These are phyloP conservation scores for Frankliniella intonsa DNA, from an alignment of 2,888 invertebrate genomes.

Conservation along the genomic window DNA sequence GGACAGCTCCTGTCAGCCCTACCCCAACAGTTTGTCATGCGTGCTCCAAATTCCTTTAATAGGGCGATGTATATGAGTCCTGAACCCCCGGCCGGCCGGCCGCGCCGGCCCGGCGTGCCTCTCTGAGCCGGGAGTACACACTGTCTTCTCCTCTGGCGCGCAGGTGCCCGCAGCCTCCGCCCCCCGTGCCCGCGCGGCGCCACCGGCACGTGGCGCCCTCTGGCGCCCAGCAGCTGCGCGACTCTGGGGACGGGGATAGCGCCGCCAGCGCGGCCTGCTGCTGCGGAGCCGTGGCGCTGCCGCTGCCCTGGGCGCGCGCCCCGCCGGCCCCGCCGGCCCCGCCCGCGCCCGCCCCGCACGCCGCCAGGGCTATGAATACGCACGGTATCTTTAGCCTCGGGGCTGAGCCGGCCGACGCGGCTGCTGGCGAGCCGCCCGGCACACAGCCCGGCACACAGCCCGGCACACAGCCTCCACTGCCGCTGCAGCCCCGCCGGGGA, in stretches of 20 bases:
- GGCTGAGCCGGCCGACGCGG: conserved; percentile 27
- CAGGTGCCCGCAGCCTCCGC: not conserved
- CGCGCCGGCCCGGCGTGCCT: too few species aligned
- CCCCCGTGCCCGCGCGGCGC: conserved; percentile 30
- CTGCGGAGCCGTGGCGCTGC: conserved; percentile 39
- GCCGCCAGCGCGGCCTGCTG: conserved; percentile 35
- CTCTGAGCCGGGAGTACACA: too few species aligned
- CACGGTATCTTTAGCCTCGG: conserved; percentile 37
- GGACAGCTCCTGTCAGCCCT: too few species aligned
- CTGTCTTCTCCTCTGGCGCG: not conserved
- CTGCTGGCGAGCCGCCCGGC: conserved; percentile 34
- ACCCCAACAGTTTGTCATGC: too few species aligned
- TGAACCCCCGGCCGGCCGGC: too few species aligned
- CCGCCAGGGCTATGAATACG: conserved; percentile 39
- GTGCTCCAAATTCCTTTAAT: too few species aligned
- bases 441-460: conserved; percentile 10
- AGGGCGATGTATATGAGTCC: too few species aligned
- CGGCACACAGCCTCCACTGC: not conserved
- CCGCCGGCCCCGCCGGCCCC: conserved; percentile 35
- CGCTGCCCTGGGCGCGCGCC: conserved; percentile 34
- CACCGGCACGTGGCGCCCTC: conserved; percentile 36
- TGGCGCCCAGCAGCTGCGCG: conserved; percentile 33
- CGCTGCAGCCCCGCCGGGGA: not conserved
- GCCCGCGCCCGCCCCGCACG: conserved; percentile 36
- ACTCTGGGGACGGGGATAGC: conserved; percentile 22